Conservation (phyloP, 2,888 invertebrate genomes). For the Hyposoter didymator region DNA sequence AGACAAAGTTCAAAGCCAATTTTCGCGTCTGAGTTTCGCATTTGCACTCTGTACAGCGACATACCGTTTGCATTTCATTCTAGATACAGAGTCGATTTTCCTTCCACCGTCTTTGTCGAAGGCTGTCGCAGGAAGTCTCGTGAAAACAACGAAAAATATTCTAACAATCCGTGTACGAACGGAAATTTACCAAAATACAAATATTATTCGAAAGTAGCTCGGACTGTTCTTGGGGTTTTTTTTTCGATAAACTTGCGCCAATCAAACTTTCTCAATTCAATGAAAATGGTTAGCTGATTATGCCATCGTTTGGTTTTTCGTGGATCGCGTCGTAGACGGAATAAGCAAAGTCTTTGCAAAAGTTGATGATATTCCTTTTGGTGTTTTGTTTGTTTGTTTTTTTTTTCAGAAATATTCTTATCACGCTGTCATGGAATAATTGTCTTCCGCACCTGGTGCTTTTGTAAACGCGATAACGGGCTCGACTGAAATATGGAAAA, state of each 20-base stretch:
- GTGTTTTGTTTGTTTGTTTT: too few relatives aligned
- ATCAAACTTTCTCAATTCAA: too few relatives aligned
- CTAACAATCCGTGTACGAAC: background rate
- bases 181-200: background rate
- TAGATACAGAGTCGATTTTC: conserved; percentile 16
- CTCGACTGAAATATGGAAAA: conserved; percentile 8
- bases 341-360: too few relatives aligned
- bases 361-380: too few relatives aligned
- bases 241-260: too few relatives aligned
- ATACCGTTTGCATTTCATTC: conserved; percentile 22
- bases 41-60: conserved; percentile 16
- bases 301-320: too few relatives aligned
- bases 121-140: background rate
- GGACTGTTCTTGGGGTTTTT: too few relatives aligned
- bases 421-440: background rate
- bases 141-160: background rate
- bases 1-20: conserved; percentile 69
- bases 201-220: background rate
- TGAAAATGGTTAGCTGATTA: too few relatives aligned
- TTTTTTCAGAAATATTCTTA: background rate
- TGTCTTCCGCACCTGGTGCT: background rate
- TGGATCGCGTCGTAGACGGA: too few relatives aligned
- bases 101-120: conserved; percentile 4
- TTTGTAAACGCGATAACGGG: background rate
- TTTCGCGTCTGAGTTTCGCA: conserved; percentile 44